phyloP scores from a whole-genome alignment of 2,113 vertebrate genomes.

The Mystacornis crossleyi region DNA sequence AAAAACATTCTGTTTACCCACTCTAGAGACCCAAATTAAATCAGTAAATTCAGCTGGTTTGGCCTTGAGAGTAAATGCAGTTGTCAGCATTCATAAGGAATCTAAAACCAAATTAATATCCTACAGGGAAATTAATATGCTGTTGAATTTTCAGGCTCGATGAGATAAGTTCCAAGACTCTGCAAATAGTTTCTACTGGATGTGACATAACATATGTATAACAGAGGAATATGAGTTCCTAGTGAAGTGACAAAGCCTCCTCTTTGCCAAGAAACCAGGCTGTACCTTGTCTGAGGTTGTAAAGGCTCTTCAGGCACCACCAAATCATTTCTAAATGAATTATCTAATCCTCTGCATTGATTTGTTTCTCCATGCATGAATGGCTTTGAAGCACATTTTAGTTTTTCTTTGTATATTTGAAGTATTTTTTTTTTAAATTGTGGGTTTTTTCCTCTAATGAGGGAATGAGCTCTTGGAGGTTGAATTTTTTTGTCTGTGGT shows the following conservation, averaged over 20 bases:
- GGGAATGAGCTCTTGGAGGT: background rate
- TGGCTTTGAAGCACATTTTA: background rate
- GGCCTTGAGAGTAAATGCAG: background rate
- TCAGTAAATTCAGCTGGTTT: conserved; percentile 26
- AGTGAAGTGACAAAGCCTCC: background rate
- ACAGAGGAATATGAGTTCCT: background rate
- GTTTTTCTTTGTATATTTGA: background rate
- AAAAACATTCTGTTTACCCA: background rate
- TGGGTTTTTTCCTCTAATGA: no score
- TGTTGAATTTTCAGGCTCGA: conserved; percentile 1
- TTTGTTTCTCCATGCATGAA: background rate
- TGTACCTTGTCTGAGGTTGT: background rate
- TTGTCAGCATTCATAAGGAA: conserved; percentile 39
- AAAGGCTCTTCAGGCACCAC: background rate
- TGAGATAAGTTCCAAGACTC: background rate
- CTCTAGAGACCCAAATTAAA: conserved; percentile 52
- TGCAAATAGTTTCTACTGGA: background rate
- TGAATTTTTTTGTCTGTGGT: background rate
- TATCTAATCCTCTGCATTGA: background rate
- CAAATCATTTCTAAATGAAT: background rate
- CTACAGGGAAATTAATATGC: conserved; percentile 18
- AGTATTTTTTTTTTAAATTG: no score
- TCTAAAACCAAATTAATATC: conserved; percentile 4
- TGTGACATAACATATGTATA: background rate
- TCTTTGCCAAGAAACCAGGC: background rate